These are phyloP conservation scores for Hyperoodon ampullatus DNA, from an alignment of 2,113 vertebrate species.

Conservation along the genomic window DNA sequence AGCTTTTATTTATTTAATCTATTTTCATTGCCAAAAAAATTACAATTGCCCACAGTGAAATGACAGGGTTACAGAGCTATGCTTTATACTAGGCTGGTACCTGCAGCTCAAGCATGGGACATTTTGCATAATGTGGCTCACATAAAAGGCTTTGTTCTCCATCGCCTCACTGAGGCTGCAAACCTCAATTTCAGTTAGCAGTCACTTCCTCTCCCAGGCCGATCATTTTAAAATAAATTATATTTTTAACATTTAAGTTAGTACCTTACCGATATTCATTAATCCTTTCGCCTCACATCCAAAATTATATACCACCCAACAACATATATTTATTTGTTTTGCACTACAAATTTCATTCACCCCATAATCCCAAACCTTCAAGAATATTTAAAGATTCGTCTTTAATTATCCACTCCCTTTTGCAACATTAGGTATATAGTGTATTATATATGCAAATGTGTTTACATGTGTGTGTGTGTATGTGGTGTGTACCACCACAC, in stretches of 20 bases:
- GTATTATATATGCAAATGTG: not conserved
- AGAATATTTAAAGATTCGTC: not conserved
- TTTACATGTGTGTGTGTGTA: not conserved
- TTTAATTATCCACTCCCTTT: not conserved
- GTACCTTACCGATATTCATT: not conserved
- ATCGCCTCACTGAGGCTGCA: slow-evolving; percentile 76
- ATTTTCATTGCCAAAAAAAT: slow-evolving; percentile 37
- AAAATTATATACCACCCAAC: not conserved
- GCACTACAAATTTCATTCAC: slow-evolving; percentile 52
- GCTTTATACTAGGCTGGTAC: slow-evolving; percentile 71
- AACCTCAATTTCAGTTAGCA: slow-evolving; percentile 61
- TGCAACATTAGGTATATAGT: not conserved
- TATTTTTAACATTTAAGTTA: slow-evolving; percentile 35
- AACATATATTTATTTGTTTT: slow-evolving; percentile 71
- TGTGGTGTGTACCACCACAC: not conserved
- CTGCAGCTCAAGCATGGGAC: slow-evolving; percentile 73
- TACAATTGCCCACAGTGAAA: slow-evolving; percentile 39
- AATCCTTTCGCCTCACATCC: not conserved
- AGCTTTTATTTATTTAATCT: slow-evolving; percentile 34
- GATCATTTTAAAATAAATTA: slow-evolving; percentile 31
- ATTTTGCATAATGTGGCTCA: slow-evolving; percentile 72
- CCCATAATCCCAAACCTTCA: not conserved
- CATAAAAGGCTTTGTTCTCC: slow-evolving; percentile 86
- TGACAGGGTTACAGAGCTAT: slow-evolving; percentile 53
- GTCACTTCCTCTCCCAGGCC: not conserved